Conservation (phyloP, 1,140 invertebrate species). For the Papilio xuthus region DNA sequence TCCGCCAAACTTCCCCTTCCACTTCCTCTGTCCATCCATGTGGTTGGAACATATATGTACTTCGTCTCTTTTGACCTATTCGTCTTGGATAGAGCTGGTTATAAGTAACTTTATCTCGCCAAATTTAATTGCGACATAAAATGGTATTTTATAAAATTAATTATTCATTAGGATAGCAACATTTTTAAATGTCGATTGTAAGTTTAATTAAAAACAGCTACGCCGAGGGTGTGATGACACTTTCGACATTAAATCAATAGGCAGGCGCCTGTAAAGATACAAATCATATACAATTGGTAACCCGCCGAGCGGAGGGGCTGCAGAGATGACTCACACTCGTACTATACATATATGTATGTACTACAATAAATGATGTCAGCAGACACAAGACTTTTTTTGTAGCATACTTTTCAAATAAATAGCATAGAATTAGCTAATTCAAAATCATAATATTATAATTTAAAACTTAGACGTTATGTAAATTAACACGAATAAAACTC, state of each 20-base stretch:
- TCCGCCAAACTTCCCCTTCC: no score
- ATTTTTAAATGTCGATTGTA: background rate
- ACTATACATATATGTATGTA: background rate
- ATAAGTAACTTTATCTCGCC: background rate
- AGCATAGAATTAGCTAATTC: no score
- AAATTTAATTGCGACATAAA: background rate
- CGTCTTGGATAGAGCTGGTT: no score
- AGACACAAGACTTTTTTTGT: background rate
- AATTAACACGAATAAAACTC: no score
- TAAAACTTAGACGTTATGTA: no score
- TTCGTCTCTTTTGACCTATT: no score
- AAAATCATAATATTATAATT: no score
- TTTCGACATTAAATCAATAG: constrained; percentile 19
- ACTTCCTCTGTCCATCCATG: no score
- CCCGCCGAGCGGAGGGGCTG: constrained; percentile 14
- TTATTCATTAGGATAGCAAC: background rate
- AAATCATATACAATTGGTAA: constrained; percentile 21
- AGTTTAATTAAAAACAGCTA: background rate
- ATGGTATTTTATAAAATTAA: background rate
- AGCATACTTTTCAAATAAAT: background rate
- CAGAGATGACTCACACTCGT: constrained; percentile 10
- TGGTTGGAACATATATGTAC: no score
- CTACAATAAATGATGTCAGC: constrained; percentile 7
- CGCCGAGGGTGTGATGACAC: background rate
- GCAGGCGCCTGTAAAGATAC: constrained; percentile 20